phyloP scores from a whole-genome alignment of 2,888 invertebrate genomes.

The Galeruca laticollis region DNA sequence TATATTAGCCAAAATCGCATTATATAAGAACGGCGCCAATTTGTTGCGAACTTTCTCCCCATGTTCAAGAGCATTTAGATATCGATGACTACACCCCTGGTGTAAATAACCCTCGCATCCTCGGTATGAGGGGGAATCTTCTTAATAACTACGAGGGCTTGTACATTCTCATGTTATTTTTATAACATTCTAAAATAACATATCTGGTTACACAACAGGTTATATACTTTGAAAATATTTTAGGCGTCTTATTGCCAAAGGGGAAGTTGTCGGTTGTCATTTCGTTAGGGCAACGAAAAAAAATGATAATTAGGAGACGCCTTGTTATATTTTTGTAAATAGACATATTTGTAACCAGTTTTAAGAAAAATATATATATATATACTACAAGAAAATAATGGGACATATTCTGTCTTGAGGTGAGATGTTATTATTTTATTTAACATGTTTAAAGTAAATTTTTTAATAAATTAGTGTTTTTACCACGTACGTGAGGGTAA shows the following conservation, averaged over 20 bases:
- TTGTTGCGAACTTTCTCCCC: not conserved
- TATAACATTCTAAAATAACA: conserved; percentile 40
- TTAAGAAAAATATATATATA: no score
- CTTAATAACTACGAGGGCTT: conserved; percentile 34
- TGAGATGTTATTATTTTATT: no score
- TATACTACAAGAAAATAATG: no score
- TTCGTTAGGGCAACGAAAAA: conserved; percentile 8
- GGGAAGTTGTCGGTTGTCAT: conserved; percentile 8
- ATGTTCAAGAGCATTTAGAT: not conserved
- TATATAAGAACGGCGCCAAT: not conserved
- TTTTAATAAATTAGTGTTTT: no score
- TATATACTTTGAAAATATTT: conserved; percentile 29
- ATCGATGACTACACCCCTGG: conserved; percentile 1
- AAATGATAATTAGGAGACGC: conserved; percentile 18
- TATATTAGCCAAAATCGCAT: not conserved
- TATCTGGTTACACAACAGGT: conserved; percentile 45
- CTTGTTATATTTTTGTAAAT: no score
- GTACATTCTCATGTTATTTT: conserved; percentile 39
- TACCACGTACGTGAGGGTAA: no score
- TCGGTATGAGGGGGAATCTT: conserved; percentile 27
- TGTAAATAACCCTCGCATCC: not conserved
- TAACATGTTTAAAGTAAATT: no score
- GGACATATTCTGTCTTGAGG: no score
- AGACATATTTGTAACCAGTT: no score
- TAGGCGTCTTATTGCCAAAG: conserved; percentile 20